A percentile compares a stretch with the other conserved stretches of the same genome.
Conservation (phyloP, 2,113 vertebrate genomes). For the Myotis brandtii region DNA sequence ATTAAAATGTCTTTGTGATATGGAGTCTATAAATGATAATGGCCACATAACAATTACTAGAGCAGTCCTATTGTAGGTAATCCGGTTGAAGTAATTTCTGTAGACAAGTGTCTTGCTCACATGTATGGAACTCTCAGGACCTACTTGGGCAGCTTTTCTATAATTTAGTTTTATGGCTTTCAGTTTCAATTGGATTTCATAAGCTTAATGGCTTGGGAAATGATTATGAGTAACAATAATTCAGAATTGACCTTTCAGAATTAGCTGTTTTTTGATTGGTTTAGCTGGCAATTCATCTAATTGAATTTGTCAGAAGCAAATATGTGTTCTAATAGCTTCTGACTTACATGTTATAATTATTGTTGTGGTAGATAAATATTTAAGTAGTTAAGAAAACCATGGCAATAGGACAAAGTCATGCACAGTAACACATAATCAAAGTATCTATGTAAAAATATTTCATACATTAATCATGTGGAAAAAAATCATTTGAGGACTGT, state of each 20-base stretch:
- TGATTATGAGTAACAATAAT: slow-evolving; percentile 84
- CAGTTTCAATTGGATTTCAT: slow-evolving; percentile 82
- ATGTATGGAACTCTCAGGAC: slow-evolving; percentile 50
- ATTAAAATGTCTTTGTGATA: slow-evolving; percentile 59
- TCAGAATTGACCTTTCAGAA: slow-evolving; percentile 82
- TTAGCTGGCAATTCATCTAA: slow-evolving; percentile 79
- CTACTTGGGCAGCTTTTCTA: slow-evolving; percentile 67
- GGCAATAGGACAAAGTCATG: slow-evolving; percentile 67
- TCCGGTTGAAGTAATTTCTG: slow-evolving; percentile 37
- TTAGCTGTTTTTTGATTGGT: slow-evolving; percentile 77
- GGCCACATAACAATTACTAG: neutral
- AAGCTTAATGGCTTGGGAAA: slow-evolving; percentile 84
- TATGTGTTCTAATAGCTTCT: slow-evolving; percentile 78
- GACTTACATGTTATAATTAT: slow-evolving; percentile 81
- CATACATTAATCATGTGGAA: neutral
- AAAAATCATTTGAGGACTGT: neutral
- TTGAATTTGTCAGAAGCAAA: slow-evolving; percentile 84
- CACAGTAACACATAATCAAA: slow-evolving; percentile 49
- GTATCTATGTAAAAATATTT: neutral
- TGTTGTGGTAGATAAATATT: slow-evolving; percentile 82
- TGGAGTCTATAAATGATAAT: slow-evolving; percentile 36
- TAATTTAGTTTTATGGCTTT: slow-evolving; percentile 83
- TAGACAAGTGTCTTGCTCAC: slow-evolving; percentile 37
- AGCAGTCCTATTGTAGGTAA: slow-evolving; percentile 18
- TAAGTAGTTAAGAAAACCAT: slow-evolving; percentile 68